These are phyloP conservation scores for Rhamnusium bicolor DNA, from an alignment of 2,888 invertebrate species.

Conservation along the genomic window DNA sequence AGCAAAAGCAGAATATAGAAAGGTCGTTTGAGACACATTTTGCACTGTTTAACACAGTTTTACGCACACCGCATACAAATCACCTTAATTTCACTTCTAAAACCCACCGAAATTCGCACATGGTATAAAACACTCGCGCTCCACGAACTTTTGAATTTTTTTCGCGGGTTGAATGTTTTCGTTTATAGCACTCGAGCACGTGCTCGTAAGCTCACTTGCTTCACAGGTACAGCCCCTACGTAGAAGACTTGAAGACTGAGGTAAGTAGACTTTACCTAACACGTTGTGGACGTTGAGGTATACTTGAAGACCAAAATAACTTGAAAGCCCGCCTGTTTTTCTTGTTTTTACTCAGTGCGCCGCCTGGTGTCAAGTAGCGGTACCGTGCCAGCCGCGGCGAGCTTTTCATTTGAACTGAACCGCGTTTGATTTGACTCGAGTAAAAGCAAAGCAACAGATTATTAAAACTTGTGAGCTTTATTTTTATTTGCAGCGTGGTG, in stretches of 20 bases:
- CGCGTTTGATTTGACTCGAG: neutral
- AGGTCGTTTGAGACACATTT: slow-evolving; percentile 44
- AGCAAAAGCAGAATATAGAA: slow-evolving; percentile 44
- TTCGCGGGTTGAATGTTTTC: slow-evolving; percentile 2
- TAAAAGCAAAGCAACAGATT: slow-evolving; percentile 35
- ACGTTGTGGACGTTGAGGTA: slow-evolving; percentile 54
- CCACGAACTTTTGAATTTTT: slow-evolving; percentile 10
- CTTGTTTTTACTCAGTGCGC: slow-evolving; percentile 4
- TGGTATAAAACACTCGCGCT: slow-evolving; percentile 20
- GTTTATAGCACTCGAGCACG: slow-evolving; percentile 53
- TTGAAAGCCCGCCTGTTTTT: slow-evolving; percentile 58
- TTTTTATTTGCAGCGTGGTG: slow-evolving; percentile 36
- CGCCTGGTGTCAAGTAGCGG: slow-evolving; percentile 18
- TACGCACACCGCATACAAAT: slow-evolving; percentile 37
- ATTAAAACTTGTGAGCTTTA: slow-evolving; percentile 34
- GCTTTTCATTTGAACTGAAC: slow-evolving; percentile 10
- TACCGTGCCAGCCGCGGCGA: slow-evolving; percentile 4
- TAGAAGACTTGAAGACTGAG: slow-evolving; percentile 63
- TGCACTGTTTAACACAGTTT: slow-evolving; percentile 42
- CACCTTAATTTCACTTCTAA: slow-evolving; percentile 35
- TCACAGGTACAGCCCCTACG: slow-evolving; percentile 59
- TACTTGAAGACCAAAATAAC: slow-evolving; percentile 55
- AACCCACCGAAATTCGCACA: slow-evolving; percentile 36
- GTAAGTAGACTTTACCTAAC: slow-evolving; percentile 56
- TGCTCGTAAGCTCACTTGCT: slow-evolving; percentile 53